A percentile compares a stretch with the other conserved stretches of the same genome.
These are phyloP conservation scores for Catotricha subobsoleta DNA, from an alignment of 2,888 invertebrate species.

Conservation along the genomic window DNA sequence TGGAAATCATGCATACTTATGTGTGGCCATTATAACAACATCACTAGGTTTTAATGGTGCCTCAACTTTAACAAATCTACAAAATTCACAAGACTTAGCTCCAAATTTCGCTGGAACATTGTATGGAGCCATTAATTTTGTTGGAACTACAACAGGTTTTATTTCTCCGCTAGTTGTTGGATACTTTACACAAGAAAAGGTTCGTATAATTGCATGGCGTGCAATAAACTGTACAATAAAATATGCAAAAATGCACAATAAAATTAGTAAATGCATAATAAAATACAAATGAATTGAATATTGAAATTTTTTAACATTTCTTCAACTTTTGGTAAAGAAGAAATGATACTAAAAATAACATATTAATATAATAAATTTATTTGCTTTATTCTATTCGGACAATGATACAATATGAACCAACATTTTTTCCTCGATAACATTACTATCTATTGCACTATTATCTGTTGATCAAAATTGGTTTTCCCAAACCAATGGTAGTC, in stretches of 20 bases:
- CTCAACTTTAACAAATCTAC: conserved; percentile 40
- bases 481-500: too few relatives aligned
- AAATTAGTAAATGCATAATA: neutral
- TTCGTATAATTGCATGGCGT: conserved; percentile 21
- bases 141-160: conserved; percentile 51
- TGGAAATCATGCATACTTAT: conserved; percentile 42
- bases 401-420: too few relatives aligned
- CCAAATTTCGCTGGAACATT: conserved; percentile 56
- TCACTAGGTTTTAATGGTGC: conserved; percentile 49
- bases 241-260: too few relatives aligned
- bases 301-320: too few relatives aligned
- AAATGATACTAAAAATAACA: too few relatives aligned
- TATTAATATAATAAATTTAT: too few relatives aligned
- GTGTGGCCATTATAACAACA: conserved; percentile 44
- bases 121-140: conserved; percentile 54
- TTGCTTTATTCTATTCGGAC: too few relatives aligned
- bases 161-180: conserved; percentile 53
- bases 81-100: conserved; percentile 49
- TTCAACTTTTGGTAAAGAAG: too few relatives aligned
- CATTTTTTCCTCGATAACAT: too few relatives aligned
- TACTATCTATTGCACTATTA: too few relatives aligned
- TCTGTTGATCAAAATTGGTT: too few relatives aligned
- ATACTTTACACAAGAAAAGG: conserved; percentile 34
- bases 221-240: neutral
- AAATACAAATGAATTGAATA: too few relatives aligned